Percentiles rank a stretch among this genome's conserved stretches.
These are phyloP conservation scores for Pelmatolapia mariae DNA, from an alignment of 2,113 vertebrate genomes.

Conservation along the genomic window DNA sequence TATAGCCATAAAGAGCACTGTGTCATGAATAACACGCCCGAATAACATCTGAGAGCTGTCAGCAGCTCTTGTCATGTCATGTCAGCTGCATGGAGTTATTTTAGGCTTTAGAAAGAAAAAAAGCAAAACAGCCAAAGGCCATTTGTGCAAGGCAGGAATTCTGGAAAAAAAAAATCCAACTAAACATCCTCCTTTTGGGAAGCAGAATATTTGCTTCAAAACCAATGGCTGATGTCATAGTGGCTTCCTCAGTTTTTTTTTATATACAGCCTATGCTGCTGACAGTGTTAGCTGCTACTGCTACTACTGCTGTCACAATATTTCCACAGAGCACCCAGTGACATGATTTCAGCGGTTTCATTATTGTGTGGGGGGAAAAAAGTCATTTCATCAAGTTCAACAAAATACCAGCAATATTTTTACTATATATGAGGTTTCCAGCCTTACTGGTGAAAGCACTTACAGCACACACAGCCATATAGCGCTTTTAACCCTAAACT, in stretches of 20 bases:
- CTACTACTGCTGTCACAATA: not conserved
- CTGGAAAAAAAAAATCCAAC: not conserved
- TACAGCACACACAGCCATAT: not conserved
- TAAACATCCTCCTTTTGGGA: not conserved
- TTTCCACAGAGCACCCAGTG: not conserved
- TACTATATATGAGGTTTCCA: not conserved
- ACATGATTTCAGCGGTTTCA: not conserved
- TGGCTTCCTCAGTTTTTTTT: not conserved
- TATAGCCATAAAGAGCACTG: not conserved
- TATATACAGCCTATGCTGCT: not conserved
- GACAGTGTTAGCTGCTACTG: not conserved
- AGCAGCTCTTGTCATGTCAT: not conserved
- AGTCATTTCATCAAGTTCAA: not conserved
- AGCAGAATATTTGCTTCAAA: not conserved
- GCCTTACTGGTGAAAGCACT: not conserved
- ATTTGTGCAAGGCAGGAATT: not conserved
- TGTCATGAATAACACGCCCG: not conserved
- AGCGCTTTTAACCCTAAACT: not conserved
- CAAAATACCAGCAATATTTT: not conserved
- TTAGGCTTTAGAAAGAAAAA: not conserved
- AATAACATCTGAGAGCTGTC: not conserved
- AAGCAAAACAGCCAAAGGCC: not conserved
- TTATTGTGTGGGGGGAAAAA: not conserved
- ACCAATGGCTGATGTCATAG: not conserved
- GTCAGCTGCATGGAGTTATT: not conserved